These are phyloP conservation scores for Steinernema scapterisci DNA, from an alignment of 2,888 invertebrate species.

Conservation along the genomic window DNA sequence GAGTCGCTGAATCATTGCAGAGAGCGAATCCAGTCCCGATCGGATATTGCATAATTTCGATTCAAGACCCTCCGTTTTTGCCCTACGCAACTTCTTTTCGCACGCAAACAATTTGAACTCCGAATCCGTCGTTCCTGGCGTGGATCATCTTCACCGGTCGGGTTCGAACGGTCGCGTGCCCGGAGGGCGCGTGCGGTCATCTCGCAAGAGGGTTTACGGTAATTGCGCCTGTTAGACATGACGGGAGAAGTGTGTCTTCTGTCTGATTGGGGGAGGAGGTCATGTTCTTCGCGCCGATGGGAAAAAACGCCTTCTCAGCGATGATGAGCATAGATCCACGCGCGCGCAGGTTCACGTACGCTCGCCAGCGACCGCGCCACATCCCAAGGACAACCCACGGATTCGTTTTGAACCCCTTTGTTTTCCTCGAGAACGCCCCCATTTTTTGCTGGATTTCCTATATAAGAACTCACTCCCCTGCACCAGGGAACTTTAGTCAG, in stretches of 20 bases:
- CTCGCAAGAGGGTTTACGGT: background rate
- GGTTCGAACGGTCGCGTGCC: background rate
- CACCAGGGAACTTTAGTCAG: background rate
- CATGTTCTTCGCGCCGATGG: slow-evolving; percentile 6
- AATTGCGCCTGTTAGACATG: slow-evolving; percentile 21
- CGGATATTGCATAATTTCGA: background rate
- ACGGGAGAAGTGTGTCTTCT: slow-evolving; percentile 25
- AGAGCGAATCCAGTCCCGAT: no score
- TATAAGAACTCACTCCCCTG: background rate
- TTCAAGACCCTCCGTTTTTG: background rate
- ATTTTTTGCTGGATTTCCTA: slow-evolving; percentile 22
- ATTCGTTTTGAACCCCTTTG: slow-evolving; percentile 32
- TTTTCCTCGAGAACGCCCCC: slow-evolving; percentile 28
- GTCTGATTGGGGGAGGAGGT: slow-evolving; percentile 25
- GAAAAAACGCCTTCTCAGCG: background rate
- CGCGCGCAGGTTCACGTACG: slow-evolving; percentile 14
- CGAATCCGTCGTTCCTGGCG: background rate
- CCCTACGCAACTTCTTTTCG: background rate
- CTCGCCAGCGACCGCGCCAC: background rate
- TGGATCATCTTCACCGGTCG: background rate
- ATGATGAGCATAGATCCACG: slow-evolving; percentile 20
- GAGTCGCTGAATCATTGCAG: no score
- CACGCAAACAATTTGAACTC: background rate
- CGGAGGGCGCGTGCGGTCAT: background rate
- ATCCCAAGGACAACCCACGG: slow-evolving; percentile 31